Evolutionary conservation across 2,797 vertebrate genomes (phyloP).

Genomic region (Leptatherina wallacei): DNA sequence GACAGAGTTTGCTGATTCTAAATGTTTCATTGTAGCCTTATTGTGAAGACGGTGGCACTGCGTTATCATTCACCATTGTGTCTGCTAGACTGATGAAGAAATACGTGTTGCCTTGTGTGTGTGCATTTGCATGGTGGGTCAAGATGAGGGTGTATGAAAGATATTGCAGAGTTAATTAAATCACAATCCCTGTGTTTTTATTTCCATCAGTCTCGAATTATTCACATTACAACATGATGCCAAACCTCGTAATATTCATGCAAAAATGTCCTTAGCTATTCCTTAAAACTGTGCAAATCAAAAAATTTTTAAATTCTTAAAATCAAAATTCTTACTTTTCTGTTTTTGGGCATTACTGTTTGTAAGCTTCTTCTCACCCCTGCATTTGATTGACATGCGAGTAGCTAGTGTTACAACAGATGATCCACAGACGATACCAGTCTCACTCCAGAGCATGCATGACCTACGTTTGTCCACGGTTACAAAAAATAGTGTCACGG

Average conservation of each 20-base stretch:
- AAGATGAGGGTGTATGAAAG: too few species aligned
- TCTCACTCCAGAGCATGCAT: too few species aligned
- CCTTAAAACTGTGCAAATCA: background rate
- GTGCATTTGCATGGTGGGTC: background rate
- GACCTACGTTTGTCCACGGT: too few species aligned
- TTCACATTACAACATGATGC: background rate
- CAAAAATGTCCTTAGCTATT: background rate
- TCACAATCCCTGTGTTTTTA: background rate
- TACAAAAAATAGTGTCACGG: too few species aligned
- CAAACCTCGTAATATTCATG: background rate
- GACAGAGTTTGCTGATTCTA: slow-evolving; percentile 5
- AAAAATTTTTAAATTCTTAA: background rate
- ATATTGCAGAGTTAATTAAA: too few species aligned
- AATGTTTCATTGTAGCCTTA: slow-evolving; percentile 22
- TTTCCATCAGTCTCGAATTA: background rate
- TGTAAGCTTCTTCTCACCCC: background rate
- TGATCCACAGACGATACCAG: background rate
- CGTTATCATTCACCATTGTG: slow-evolving; percentile 9
- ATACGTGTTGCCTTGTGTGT: background rate
- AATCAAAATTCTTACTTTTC: background rate
- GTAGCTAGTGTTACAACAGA: background rate
- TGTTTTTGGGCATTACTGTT: background rate
- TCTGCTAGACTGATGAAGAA: background rate
- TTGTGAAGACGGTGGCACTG: slow-evolving; percentile 19
- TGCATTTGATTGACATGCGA: background rate